These are phyloP conservation scores for Ectobius pallidus DNA, from an alignment of 2,888 invertebrate species.

Conservation along the genomic window DNA sequence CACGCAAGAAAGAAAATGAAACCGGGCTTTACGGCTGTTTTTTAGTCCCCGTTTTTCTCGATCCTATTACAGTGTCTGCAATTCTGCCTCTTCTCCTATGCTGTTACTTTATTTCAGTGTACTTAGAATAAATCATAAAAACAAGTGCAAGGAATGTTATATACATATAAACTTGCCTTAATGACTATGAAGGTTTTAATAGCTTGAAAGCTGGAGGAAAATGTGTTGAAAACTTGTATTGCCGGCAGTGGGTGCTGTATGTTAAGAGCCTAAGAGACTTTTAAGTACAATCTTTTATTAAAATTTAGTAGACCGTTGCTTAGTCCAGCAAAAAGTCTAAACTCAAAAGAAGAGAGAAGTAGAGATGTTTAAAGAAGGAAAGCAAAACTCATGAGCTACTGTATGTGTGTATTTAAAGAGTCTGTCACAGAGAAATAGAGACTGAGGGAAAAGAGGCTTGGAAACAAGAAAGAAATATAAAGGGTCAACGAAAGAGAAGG, in stretches of 20 bases:
- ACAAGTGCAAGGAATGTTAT: background rate
- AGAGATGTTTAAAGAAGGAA: background rate
- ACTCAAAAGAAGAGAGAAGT: background rate
- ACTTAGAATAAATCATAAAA: background rate
- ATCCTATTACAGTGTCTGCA: background rate
- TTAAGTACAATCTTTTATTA: slow-evolving; percentile 7
- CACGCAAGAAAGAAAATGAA: background rate
- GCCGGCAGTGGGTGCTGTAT: no score
- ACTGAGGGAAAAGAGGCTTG: no score
- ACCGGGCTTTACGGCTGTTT: background rate
- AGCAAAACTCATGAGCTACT: no score
- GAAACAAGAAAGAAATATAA: no score
- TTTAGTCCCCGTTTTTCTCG: slow-evolving; percentile 1
- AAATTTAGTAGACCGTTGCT: slow-evolving; percentile 15
- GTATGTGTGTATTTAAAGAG: no score
- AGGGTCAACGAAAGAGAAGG: no score
- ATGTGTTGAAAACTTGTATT: slow-evolving; percentile 12
- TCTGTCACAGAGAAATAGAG: no score
- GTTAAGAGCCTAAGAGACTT: no score
- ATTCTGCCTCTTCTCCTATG: no score
- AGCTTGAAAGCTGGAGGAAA: background rate
- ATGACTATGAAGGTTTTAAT: background rate
- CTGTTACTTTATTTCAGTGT: no score
- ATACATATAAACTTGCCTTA: slow-evolving; percentile 9
- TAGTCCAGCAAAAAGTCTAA: background rate